phyloP scores from a whole-genome alignment of 2,113 vertebrate species.

The Bubo bubo region DNA sequence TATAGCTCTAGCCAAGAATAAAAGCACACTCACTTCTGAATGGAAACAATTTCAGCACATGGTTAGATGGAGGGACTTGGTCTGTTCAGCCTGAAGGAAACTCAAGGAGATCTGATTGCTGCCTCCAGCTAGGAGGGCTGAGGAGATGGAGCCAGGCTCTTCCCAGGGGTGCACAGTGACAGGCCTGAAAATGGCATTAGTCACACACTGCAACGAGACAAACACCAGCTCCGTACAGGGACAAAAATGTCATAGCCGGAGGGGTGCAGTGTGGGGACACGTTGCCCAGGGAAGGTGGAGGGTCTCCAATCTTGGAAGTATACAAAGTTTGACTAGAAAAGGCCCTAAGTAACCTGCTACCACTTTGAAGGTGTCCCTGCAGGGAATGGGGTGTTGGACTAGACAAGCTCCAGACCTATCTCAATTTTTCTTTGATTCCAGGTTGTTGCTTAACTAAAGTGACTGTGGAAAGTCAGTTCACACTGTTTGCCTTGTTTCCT shows the following conservation, averaged over 20 bases:
- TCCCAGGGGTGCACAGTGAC: background rate
- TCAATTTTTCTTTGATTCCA: background rate
- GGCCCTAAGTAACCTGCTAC: background rate
- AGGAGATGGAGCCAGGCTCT: background rate
- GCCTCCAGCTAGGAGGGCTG: background rate
- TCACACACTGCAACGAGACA: background rate
- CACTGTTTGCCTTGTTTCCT: background rate
- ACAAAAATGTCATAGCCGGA: background rate
- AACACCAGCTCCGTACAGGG: background rate
- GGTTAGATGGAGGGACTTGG: background rate
- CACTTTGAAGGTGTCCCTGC: background rate
- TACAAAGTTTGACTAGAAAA: background rate
- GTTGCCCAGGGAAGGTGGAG: background rate
- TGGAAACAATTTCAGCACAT: background rate
- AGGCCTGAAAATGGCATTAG: background rate
- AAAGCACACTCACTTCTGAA: background rate
- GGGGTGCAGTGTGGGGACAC: background rate
- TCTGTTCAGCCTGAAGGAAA: background rate
- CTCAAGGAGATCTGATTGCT: background rate
- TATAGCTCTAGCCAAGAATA: background rate
- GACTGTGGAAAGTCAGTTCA: background rate
- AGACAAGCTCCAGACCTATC: background rate
- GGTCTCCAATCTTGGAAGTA: background rate
- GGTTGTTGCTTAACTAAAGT: background rate
- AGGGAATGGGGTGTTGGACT: background rate